These are phyloP conservation scores for Amblyteles armatorius DNA, from an alignment of 2,888 invertebrate species.

Conservation along the genomic window DNA sequence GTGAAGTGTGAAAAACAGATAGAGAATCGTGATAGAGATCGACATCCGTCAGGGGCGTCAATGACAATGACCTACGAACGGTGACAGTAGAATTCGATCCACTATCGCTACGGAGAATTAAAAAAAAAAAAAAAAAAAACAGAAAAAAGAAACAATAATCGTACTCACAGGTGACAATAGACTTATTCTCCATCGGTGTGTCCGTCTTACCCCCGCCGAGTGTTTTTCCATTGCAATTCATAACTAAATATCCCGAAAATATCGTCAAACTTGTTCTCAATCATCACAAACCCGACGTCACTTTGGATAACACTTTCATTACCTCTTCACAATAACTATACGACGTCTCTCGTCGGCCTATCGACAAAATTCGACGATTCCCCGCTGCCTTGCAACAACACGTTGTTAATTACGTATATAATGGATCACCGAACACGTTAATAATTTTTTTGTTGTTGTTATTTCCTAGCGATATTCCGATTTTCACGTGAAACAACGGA, in stretches of 20 bases:
- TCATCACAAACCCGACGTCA: conserved; percentile 75
- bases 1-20: conserved; percentile 15
- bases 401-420: conserved; percentile 19
- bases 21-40: conserved; percentile 56
- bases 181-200: conserved; percentile 88
- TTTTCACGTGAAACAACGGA: not conserved
- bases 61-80: conserved; percentile 69
- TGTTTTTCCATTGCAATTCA: conserved; percentile 83
- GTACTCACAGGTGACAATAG: conserved; percentile 91
- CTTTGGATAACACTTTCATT: conserved; percentile 31
- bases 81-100: conserved; percentile 50
- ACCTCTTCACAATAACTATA: conserved; percentile 13
- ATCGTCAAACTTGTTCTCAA: conserved; percentile 72
- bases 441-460: conserved; percentile 7
- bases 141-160: conserved; percentile 5
- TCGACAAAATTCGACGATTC: not conserved
- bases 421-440: conserved; percentile 1
- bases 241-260: conserved; percentile 76
- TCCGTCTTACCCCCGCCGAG: conserved; percentile 74
- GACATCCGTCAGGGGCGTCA: conserved; percentile 69
- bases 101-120: not conserved
- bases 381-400: conserved; percentile 2
- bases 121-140: conserved; percentile 13
- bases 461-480: not conserved
- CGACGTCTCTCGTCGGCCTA: conserved; percentile 6